These are phyloP conservation scores for Mermis nigrescens DNA, from an alignment of 2,888 invertebrate species.

Conservation along the genomic window DNA sequence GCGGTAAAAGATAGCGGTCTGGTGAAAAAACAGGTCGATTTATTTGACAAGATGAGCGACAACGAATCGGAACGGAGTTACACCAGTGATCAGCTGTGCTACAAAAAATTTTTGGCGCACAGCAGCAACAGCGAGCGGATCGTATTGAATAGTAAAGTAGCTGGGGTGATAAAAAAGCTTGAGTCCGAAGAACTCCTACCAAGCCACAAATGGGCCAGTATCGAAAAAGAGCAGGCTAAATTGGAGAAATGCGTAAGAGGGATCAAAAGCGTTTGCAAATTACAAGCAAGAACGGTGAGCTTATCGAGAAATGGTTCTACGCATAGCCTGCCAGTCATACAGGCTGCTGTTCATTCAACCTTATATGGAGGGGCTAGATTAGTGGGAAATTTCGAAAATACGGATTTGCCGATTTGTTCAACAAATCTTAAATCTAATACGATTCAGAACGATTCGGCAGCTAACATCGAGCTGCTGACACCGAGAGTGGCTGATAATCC, in stretches of 20 bases:
- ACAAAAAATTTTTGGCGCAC: background rate
- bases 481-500: background rate
- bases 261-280: background rate
- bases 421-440: background rate
- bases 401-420: background rate
- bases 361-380: background rate
- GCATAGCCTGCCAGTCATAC: background rate
- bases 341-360: background rate
- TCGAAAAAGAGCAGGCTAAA: background rate
- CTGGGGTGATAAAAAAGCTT: background rate
- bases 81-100: background rate
- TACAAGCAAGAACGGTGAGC: background rate
- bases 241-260: background rate
- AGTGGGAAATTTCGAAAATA: background rate
- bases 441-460: background rate
- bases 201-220: background rate
- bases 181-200: slow-evolving; percentile 2
- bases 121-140: background rate
- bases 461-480: background rate
- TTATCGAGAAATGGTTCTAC: background rate
- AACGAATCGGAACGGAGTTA: slow-evolving; percentile 1
- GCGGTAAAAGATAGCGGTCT: background rate
- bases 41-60: slow-evolving; percentile 3
- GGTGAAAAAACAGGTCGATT: slow-evolving; percentile 2
- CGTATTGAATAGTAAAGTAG: background rate